A percentile compares a stretch with the other conserved stretches of the same genome.
Evolutionary conservation across 2,113 vertebrate genomes (phyloP).

Genomic region (Pteruthius melanotis): DNA sequence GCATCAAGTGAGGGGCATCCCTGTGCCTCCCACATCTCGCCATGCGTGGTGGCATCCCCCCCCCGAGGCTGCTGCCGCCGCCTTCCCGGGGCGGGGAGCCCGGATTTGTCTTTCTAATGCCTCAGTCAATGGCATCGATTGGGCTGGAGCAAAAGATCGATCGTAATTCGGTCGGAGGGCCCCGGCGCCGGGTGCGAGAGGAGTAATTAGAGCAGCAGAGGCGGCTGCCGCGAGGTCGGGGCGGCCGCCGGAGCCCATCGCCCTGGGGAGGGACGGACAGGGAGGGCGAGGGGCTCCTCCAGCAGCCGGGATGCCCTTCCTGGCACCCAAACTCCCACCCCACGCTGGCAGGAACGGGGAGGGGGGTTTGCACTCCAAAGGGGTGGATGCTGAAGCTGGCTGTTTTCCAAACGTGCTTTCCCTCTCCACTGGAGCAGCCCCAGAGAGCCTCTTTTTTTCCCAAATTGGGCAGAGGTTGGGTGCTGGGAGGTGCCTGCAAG

Average conservation of each 20-base stretch:
- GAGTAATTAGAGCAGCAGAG: slow-evolving; percentile 68
- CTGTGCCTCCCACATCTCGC: background rate
- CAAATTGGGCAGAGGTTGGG: accelerated
- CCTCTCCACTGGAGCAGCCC: background rate
- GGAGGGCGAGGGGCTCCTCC: background rate
- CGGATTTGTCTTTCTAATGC: slow-evolving; percentile 66
- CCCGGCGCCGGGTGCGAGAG: slow-evolving; percentile 9
- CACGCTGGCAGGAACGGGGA: background rate
- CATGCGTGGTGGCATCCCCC: accelerated
- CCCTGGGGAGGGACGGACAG: background rate
- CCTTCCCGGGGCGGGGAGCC: background rate
- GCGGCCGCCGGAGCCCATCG: background rate
- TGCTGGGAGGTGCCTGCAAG: background rate
- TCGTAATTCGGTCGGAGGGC: slow-evolving; percentile 70
- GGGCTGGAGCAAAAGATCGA: slow-evolving; percentile 66
- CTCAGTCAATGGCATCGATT: slow-evolving; percentile 71
- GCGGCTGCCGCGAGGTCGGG: background rate
- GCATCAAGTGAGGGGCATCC: background rate
- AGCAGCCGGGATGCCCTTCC: background rate
- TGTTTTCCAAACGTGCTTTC: accelerated
- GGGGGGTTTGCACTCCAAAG: accelerated
- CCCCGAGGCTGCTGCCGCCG: background rate
- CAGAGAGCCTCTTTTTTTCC: background rate
- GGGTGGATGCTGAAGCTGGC: background rate
- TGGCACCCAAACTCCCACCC: background rate